Evolutionary conservation across 2,797 vertebrate genomes (phyloP).

Genomic region (Novumbra hubbsi): DNA sequence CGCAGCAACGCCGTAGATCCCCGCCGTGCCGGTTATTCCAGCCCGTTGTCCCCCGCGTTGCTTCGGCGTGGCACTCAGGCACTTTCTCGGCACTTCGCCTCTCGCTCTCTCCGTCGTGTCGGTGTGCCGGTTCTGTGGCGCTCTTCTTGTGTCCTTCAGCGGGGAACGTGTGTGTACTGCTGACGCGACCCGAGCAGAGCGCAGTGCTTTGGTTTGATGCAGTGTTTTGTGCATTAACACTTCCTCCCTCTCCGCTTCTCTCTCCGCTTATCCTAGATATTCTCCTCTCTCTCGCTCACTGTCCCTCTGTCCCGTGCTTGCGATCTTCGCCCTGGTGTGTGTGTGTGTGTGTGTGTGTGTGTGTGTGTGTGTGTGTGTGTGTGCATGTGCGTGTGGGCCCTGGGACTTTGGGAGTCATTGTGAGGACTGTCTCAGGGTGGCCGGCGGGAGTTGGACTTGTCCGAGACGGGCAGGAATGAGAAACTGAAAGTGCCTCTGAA

Average conservation of each 20-base stretch:
- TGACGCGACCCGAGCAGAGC: constrained; percentile 85
- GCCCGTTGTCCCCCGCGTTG: constrained; percentile 57
- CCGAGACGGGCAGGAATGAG: background rate
- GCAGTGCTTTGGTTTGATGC: constrained; percentile 83
- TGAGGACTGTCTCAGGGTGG: constrained; percentile 29
- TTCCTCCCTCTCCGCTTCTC: constrained; percentile 51
- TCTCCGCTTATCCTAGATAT: background rate
- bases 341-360: background rate
- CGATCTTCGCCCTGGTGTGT: constrained; percentile 30
- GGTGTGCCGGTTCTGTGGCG: constrained; percentile 56
- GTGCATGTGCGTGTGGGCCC: background rate
- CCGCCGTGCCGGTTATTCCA: constrained; percentile 54
- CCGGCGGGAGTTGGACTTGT: constrained; percentile 49
- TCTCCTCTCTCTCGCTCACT: constrained; percentile 33
- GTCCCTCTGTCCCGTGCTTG: constrained; percentile 32
- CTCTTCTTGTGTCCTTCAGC: constrained; percentile 84
- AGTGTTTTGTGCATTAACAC: constrained; percentile 79
- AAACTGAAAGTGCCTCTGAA: constrained; percentile 28
- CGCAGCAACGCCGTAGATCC: constrained; percentile 42
- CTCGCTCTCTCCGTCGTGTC: constrained; percentile 63
- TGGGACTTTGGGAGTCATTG: constrained; percentile 53
- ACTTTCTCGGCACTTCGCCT: constrained; percentile 54
- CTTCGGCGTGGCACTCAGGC: constrained; percentile 55
- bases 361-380: background rate
- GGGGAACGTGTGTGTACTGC: constrained; percentile 82